Conservation (phyloP, 2,113 vertebrate genomes). For the Cephalopholis sonnerati region DNA sequence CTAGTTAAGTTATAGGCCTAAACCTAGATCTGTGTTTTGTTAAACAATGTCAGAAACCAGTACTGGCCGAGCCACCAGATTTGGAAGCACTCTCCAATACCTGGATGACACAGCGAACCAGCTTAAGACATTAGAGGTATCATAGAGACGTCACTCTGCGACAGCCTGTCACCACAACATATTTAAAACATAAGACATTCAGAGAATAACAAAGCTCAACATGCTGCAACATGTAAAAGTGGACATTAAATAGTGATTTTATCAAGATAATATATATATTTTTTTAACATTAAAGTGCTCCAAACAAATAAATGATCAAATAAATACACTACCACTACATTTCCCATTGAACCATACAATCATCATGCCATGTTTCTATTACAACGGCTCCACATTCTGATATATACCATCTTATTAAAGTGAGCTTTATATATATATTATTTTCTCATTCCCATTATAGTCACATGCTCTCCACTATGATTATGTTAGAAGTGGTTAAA, state of each 20-base stretch:
- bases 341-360: conserved; percentile 35
- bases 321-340: background rate
- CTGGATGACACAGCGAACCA: conserved; percentile 5
- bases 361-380: conserved; percentile 44
- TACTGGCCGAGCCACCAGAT: conserved; percentile 3
- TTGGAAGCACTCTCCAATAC: background rate
- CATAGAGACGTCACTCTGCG: conserved; percentile 10
- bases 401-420: conserved; percentile 18
- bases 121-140: conserved; percentile 10
- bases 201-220: conserved; percentile 45
- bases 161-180: conserved; percentile 18
- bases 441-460: conserved; percentile 4
- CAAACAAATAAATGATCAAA: conserved; percentile 25
- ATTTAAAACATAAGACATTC: conserved; percentile 53
- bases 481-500: conserved; percentile 19
- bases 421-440: background rate
- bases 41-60: conserved; percentile 20
- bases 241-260: conserved; percentile 37
- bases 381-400: conserved; percentile 27
- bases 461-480: conserved; percentile 40
- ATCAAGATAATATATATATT: background rate
- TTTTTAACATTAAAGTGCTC: conserved; percentile 54
- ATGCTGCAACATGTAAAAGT: conserved; percentile 51
- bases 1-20: background rate
- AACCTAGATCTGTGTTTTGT: conserved; percentile 13